Conservation (phyloP, 2,797 vertebrate species). For the Argya squamiceps region DNA sequence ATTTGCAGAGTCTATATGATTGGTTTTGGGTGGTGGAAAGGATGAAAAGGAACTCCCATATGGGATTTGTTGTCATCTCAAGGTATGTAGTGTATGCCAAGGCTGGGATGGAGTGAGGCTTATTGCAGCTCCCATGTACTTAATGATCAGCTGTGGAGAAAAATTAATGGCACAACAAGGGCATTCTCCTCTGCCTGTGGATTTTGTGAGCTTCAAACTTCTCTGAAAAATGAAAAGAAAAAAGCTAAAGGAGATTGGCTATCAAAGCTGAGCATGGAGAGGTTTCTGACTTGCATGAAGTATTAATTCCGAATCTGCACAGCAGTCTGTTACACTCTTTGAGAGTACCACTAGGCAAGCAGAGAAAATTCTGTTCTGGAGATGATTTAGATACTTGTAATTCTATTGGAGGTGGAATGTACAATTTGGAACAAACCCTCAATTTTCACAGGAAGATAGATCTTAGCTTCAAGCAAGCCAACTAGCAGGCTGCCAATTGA, state of each 20-base stretch:
- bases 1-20: background rate
- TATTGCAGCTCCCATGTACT: background rate
- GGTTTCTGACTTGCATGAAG: background rate
- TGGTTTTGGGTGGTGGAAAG: background rate
- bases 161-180: background rate
- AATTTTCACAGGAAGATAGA: background rate
- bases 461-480: background rate
- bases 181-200: background rate
- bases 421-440: background rate
- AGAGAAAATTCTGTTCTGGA: background rate
- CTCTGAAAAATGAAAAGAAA: background rate
- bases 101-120: background rate
- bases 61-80: background rate
- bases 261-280: background rate
- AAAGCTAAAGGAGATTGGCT: background rate
- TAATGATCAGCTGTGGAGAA: background rate
- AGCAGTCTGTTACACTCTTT: background rate
- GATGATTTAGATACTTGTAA: background rate
- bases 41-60: background rate
- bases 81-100: background rate
- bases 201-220: background rate
- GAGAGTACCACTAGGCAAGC: background rate
- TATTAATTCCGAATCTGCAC: background rate
- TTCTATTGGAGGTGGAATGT: rapidly evolving
- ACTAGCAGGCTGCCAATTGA: background rate